Evolutionary conservation across 2,888 invertebrate species (phyloP).

Genomic region (Patella pellucida): DNA sequence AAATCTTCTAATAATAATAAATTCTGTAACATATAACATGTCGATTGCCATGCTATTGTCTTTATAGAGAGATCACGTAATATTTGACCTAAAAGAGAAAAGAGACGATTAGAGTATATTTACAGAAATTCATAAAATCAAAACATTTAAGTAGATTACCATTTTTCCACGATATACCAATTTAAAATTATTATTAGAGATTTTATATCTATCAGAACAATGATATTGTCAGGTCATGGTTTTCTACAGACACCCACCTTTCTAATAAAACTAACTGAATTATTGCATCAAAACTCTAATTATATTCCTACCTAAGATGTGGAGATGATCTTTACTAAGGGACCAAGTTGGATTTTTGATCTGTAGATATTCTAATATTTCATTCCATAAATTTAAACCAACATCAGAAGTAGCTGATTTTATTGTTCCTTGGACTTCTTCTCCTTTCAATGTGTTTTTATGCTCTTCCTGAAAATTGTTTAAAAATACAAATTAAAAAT

Average conservation of each 20-base stretch:
- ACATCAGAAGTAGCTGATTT: conserved; percentile 11
- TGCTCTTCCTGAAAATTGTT: no score
- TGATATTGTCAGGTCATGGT: no score
- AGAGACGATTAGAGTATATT: no score
- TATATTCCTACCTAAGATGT: conserved; percentile 29
- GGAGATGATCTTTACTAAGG: conserved; percentile 46
- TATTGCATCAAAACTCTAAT: not conserved
- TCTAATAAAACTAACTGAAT: not conserved
- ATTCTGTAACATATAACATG: conserved; percentile 39
- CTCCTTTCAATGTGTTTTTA: conserved; percentile 12
- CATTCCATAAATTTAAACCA: conserved; percentile 31
- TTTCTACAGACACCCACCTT: no score
- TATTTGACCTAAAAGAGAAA: conserved; percentile 30
- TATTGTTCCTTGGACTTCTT: conserved; percentile 13
- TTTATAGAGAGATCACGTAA: conserved; percentile 37
- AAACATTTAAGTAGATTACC: no score
- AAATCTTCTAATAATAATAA: conserved; percentile 42
- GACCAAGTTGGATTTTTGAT: conserved; percentile 39
- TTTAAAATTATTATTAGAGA: no score
- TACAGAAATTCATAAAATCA: no score
- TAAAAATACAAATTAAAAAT: no score
- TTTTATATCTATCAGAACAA: no score
- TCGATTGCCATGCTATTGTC: conserved; percentile 25
- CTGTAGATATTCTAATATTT: conserved; percentile 44
- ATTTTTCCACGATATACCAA: no score